phyloP scores from a whole-genome alignment of 2,888 invertebrate genomes.

The Callyntrura sp. region DNA sequence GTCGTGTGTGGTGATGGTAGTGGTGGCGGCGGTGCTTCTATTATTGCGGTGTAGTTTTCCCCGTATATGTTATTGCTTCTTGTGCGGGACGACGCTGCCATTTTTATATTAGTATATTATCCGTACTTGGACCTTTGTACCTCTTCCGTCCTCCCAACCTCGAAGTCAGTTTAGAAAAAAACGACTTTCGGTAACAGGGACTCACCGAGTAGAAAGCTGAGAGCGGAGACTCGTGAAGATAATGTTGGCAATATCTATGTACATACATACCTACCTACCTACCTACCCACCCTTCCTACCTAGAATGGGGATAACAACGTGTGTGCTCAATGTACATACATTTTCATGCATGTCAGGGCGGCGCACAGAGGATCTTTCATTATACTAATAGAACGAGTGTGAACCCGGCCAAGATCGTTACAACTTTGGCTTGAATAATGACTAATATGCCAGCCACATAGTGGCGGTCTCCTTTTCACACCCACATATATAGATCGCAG shows the following conservation, averaged over 20 bases:
- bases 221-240: too few species aligned
- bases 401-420: conserved; percentile 66
- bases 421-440: conserved; percentile 32
- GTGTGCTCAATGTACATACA: neutral
- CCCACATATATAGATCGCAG: neutral
- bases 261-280: neutral
- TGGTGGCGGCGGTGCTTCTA: conserved; percentile 8
- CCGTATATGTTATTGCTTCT: conserved; percentile 32
- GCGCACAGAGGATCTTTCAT: conserved; percentile 55
- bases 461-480: conserved; percentile 14
- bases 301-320: neutral
- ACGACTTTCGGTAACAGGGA: conserved; percentile 21
- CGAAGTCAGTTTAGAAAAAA: conserved; percentile 3
- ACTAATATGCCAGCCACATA: conserved; percentile 53
- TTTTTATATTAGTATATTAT: conserved; percentile 1
- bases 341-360: conserved; percentile 7
- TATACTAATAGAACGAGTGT: conserved; percentile 62
- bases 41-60: conserved; percentile 41
- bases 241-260: neutral
- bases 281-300: neutral
- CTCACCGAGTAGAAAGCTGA: neutral
- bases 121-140: conserved; percentile 23
- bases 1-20: neutral
- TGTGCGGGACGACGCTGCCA: neutral
- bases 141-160: neutral